Percentiles rank a stretch among this genome's conserved stretches.
Evolutionary conservation across 1,140 invertebrate genomes (phyloP).

Genomic region (Drosophila arawakana): DNA sequence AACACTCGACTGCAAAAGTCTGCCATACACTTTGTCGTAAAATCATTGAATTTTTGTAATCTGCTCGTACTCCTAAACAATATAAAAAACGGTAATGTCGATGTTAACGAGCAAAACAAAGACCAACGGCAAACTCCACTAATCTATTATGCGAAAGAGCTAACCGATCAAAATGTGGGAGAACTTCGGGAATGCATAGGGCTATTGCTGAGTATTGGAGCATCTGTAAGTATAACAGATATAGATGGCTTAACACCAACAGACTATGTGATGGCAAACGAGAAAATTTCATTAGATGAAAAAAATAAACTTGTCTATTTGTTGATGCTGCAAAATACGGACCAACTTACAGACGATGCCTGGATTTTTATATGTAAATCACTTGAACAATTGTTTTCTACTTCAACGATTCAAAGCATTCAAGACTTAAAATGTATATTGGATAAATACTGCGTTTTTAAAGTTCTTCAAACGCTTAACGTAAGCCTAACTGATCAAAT

Average conservation of each 20-base stretch:
- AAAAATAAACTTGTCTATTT: constrained; percentile 4
- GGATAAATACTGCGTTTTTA: too few species aligned
- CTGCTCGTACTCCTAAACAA: background rate
- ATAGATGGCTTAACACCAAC: background rate
- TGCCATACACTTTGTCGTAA: background rate
- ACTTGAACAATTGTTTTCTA: too few species aligned
- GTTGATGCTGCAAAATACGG: background rate
- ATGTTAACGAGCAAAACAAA: background rate
- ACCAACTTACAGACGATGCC: background rate
- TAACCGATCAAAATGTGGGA: background rate
- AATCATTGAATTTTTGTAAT: constrained; percentile 1
- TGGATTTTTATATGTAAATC: background rate
- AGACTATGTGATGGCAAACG: background rate
- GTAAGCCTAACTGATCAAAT: too few species aligned
- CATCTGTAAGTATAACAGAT: background rate
- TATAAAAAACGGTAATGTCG: background rate
- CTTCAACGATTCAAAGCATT: background rate
- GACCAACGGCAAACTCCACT: background rate
- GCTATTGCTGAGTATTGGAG: background rate
- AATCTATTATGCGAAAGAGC: background rate
- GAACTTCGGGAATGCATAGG: constrained; percentile 9
- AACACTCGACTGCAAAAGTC: background rate
- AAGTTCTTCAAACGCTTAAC: too few species aligned
- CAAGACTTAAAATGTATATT: background rate
- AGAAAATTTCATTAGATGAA: background rate